Base-by-base conservation (phyloP, 2,797 vertebrate species). In the Tokudaia tokunoshimensis region DNA sequence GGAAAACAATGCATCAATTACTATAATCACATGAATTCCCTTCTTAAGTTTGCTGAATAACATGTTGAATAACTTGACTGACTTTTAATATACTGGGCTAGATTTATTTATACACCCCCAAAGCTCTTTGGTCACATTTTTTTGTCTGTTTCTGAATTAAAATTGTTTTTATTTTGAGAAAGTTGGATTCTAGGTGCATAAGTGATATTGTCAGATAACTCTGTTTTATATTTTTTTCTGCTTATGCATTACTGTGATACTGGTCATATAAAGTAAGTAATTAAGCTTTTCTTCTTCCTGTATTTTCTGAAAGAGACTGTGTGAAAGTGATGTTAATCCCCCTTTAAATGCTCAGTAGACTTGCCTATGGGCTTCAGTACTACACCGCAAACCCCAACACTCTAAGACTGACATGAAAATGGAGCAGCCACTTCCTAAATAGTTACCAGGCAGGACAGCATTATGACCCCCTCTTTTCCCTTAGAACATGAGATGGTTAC, bases 41-140 rank as follows among this genome's bases (percentile, higher is more conserved):
- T 94, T 86, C 34, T 82, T 92, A 65, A 87, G 61, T 41, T 83
- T 93, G 55, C 59, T 55, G 50, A 52, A 52, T 52, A 52, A 52
- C 57, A 44, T 44, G 9, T 24, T 75, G 4, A 47, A 89, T 78
- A 47, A 85, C 74, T 52, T 89, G 86, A 74, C 20, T 88, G 61
- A 47, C 44, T 75, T 96, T 88, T 37, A 29, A 91, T 63, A 84
- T 70, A 31, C 31, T 78, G 76, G 88, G 29, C 29, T 55, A 93
- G 47, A 57, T 50, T 91, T 83, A 34, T 34, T 87, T 74, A 78
- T 59, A 55, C 65, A 41, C 24, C 52, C 47, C 47, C 76, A 94
- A 94, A 92, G 81, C 5, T 24, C 34, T 31, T 37, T 85, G 79
- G 26, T 41, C 24, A 61, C 59, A 91, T 82, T 24, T 94, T 41